Percentiles rank a stretch among this genome's conserved stretches.
Evolutionary conservation across 2,797 vertebrate species (phyloP).

Genomic region (Enteromius viviparus): DNA sequence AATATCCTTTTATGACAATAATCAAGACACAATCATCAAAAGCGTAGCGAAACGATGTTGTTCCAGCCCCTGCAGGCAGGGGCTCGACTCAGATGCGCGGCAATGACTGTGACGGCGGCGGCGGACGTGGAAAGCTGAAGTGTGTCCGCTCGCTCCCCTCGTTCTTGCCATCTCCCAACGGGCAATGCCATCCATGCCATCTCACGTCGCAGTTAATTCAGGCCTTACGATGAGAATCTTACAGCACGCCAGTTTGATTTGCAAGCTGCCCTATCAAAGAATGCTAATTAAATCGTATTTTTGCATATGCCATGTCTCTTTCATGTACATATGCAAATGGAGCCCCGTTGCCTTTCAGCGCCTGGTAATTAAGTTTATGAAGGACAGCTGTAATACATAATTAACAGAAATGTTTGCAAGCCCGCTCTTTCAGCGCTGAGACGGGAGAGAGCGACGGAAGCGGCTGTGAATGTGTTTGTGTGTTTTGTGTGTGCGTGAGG

Average conservation of each 20-base stretch:
- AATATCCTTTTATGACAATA: conserved; percentile 69
- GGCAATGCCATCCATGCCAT: conserved; percentile 58
- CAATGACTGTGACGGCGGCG: conserved; percentile 54
- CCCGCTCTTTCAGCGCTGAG: conserved; percentile 62
- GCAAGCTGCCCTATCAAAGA: conserved; percentile 86
- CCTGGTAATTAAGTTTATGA: conserved; percentile 95
- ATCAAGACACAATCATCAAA: conserved; percentile 68
- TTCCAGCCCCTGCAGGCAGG: conserved; percentile 62
- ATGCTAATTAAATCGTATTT: conserved; percentile 92
- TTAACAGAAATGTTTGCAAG: conserved; percentile 91
- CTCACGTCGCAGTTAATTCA: conserved; percentile 72
- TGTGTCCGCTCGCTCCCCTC: conserved; percentile 24
- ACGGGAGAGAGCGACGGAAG: conserved; percentile 56
- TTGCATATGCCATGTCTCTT: conserved; percentile 88
- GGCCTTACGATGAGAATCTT: conserved; percentile 80
- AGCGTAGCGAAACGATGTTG: conserved; percentile 57
- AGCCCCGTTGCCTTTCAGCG: conserved; percentile 87
- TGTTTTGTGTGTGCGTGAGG: conserved; percentile 36
- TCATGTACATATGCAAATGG: conserved; percentile 89
- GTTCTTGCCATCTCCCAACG: conserved; percentile 46
- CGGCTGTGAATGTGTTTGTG: conserved; percentile 49
- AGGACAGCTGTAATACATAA: conserved; percentile 96
- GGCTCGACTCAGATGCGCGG: conserved; percentile 52
- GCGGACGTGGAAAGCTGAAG: conserved; percentile 31
- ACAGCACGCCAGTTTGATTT: conserved; percentile 88